Evolutionary conservation across 2,888 invertebrate species (phyloP).

Genomic region (Andrena flavipes): DNA sequence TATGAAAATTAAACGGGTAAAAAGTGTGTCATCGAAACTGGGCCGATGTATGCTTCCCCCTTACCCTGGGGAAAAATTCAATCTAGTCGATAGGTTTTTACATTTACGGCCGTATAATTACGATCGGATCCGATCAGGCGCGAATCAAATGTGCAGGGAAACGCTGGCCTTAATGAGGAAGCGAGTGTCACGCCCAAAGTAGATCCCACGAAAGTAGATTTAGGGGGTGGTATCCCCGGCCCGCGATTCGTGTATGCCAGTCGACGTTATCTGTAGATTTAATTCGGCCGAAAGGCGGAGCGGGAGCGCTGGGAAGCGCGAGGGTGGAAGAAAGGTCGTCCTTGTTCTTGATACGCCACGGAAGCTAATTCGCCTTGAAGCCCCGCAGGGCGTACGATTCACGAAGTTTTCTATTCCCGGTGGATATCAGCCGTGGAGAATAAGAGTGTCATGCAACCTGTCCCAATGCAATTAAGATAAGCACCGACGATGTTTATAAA

Average conservation of each 20-base stretch:
- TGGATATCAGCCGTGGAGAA: constrained; percentile 60
- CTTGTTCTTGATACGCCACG: constrained; percentile 66
- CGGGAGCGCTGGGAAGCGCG: constrained; percentile 16
- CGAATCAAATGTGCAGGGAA: not conserved
- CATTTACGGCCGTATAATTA: not conserved
- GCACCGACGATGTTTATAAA: constrained; percentile 75
- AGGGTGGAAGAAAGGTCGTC: constrained; percentile 39
- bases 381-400: constrained; percentile 56
- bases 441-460: constrained; percentile 66
- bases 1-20: constrained; percentile 60
- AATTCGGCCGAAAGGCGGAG: constrained; percentile 53
- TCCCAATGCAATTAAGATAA: constrained; percentile 80
- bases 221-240: constrained; percentile 3
- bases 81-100: constrained; percentile 1
- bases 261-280: constrained; percentile 54
- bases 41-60: constrained; percentile 24
- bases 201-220: constrained; percentile 16
- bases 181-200: constrained; percentile 14
- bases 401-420: constrained; percentile 72
- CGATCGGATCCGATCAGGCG: not conserved
- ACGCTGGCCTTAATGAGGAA: constrained; percentile 1
- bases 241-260: constrained; percentile 32
- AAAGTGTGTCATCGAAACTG: constrained; percentile 60
- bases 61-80: constrained; percentile 11
- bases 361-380: constrained; percentile 68